A percentile compares a stretch with the other conserved stretches of the same genome.
These are phyloP conservation scores for Acanthaster planci DNA, from an alignment of 35 echinoderm and acorn worm species.

Conservation along the genomic window DNA sequence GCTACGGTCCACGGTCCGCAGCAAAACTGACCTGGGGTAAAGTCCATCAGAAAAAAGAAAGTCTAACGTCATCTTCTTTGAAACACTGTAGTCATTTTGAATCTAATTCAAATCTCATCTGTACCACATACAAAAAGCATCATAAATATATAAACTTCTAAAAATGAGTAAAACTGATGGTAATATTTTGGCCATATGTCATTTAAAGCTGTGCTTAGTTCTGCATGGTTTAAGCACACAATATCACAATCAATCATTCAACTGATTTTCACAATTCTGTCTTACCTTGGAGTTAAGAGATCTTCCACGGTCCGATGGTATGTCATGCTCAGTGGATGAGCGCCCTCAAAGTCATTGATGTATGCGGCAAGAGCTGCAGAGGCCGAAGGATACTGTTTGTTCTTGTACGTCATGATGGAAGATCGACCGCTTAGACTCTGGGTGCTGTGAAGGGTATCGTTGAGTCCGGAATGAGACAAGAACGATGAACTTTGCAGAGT, in stretches of 20 bases:
- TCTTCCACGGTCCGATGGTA: conserved; percentile 45
- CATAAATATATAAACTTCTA: too few species aligned
- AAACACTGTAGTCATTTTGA: too few species aligned
- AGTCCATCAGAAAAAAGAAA: not conserved
- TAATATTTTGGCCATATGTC: too few species aligned
- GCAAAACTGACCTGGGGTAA: conserved; percentile 5
- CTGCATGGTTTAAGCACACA: too few species aligned
- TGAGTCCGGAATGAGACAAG: not conserved
- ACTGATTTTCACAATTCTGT: too few species aligned
- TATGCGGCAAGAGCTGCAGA: conserved; percentile 62
- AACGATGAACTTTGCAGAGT: not conserved
- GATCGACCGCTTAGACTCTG: conserved; percentile 59
- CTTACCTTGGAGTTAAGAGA: conserved; percentile 25
- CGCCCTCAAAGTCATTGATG: conserved; percentile 58
- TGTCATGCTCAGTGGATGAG: conserved; percentile 1
- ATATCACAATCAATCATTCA: too few species aligned
- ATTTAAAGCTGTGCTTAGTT: too few species aligned
- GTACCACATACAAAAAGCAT: too few species aligned
- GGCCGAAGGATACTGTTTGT: conserved; percentile 64
- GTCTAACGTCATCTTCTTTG: too few species aligned
- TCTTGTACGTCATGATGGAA: conserved; percentile 52
- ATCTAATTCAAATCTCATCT: too few species aligned
- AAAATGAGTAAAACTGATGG: too few species aligned
- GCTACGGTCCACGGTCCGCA: conserved; percentile 50
- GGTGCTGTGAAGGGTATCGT: conserved; percentile 46